Evolutionary conservation across 2,888 invertebrate species (phyloP).

Genomic region (Epicampocera succincta): DNA sequence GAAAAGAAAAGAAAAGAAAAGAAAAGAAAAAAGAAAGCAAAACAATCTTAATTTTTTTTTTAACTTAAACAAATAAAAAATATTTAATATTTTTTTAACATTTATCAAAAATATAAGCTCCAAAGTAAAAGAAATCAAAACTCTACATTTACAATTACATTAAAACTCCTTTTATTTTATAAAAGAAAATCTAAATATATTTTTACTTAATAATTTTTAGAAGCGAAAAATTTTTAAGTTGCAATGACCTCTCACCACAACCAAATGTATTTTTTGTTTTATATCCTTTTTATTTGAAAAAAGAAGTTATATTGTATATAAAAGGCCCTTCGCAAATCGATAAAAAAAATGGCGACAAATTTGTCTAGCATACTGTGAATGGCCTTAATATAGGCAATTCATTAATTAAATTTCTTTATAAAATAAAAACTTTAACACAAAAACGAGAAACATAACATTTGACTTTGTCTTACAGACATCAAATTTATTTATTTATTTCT

Average conservation of each 20-base stretch:
- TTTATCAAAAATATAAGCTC: slow-evolving; percentile 33
- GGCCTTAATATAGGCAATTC: background rate
- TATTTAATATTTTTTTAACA: slow-evolving; percentile 59
- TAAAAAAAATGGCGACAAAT: too few relatives aligned
- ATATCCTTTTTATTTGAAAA: slow-evolving; percentile 18
- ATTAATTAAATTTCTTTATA: slow-evolving; percentile 7
- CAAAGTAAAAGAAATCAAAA: slow-evolving; percentile 51
- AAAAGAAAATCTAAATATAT: slow-evolving; percentile 40
- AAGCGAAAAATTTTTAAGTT: slow-evolving; percentile 61
- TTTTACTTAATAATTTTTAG: slow-evolving; percentile 65
- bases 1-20: slow-evolving; percentile 17
- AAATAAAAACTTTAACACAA: slow-evolving; percentile 32
- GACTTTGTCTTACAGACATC: slow-evolving; percentile 12
- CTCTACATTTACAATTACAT: slow-evolving; percentile 21
- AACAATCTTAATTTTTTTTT: slow-evolving; percentile 56
- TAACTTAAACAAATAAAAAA: slow-evolving; percentile 16
- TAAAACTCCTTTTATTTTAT: slow-evolving; percentile 40
- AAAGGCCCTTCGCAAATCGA: background rate
- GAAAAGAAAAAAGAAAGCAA: slow-evolving; percentile 15
- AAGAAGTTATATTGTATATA: background rate
- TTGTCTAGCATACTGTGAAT: background rate
- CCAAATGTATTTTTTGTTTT: slow-evolving; percentile 71
- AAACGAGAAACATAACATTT: slow-evolving; percentile 59
- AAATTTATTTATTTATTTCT: slow-evolving; percentile 23
- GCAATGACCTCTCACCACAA: slow-evolving; percentile 74